Conservation (phyloP, 2,797 vertebrate genomes). For the Choloepus didactylus region DNA sequence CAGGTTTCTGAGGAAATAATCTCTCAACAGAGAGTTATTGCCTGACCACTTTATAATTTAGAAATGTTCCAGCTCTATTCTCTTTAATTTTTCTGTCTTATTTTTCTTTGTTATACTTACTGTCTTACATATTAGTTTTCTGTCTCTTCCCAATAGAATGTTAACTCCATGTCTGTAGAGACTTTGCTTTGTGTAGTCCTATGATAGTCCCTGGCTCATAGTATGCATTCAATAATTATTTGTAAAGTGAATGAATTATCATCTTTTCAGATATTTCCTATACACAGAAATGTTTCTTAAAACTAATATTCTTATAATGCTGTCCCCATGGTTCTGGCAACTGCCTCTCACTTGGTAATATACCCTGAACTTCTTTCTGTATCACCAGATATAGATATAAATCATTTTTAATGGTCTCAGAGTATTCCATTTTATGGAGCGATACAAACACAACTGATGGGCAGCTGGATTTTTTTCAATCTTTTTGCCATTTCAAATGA, state of each 20-base stretch:
- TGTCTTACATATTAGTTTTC: not conserved
- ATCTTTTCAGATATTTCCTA: constrained; percentile 4
- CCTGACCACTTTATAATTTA: not conserved
- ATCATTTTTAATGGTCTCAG: not conserved
- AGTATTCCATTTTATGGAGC: not conserved
- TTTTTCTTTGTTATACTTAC: not conserved
- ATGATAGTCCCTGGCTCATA: not conserved
- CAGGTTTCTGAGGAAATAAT: not conserved
- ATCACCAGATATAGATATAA: constrained; percentile 16
- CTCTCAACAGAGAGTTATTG: not conserved
- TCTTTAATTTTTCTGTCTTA: constrained; percentile 19
- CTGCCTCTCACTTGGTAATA: constrained; percentile 19
- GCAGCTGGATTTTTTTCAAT: constrained; percentile 9
- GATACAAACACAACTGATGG: constrained; percentile 45
- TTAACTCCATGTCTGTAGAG: not conserved
- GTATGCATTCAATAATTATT: not conserved
- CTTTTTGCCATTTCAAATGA: constrained; percentile 63
- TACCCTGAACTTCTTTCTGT: not conserved
- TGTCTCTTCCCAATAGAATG: not conserved
- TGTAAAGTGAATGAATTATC: not conserved
- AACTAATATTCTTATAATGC: not conserved
- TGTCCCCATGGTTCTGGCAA: not conserved
- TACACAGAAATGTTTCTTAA: not conserved
- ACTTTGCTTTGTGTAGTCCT: constrained; percentile 17
- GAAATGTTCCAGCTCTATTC: not conserved